Conservation (phyloP, 2,113 vertebrate species). For the Macroglossus sobrinus region DNA sequence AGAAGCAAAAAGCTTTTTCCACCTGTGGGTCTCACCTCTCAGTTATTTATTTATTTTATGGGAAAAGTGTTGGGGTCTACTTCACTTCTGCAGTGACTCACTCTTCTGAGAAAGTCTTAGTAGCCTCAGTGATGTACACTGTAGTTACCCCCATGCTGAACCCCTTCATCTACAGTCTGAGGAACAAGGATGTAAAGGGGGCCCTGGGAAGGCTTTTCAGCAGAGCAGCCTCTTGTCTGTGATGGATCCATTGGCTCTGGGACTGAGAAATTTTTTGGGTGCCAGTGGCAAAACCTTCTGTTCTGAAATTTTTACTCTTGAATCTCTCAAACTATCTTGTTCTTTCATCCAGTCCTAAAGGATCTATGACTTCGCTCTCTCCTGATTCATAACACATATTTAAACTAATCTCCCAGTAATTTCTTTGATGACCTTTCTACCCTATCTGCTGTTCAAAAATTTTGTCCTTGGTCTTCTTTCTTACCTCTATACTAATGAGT, state of each 20-base stretch:
- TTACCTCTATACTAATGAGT: neutral
- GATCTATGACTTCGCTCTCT: neutral
- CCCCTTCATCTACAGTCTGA: constrained; percentile 56
- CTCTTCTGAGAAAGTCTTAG: neutral
- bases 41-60: constrained; percentile 58
- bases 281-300: neutral
- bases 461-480: neutral
- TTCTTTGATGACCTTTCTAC: neutral
- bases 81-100: neutral
- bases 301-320: neutral
- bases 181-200: constrained; percentile 49
- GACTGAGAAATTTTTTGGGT: neutral
- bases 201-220: constrained; percentile 3
- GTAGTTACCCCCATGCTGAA: constrained; percentile 58
- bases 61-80: constrained; percentile 20
- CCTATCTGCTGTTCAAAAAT: neutral
- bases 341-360: neutral
- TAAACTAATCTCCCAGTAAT: neutral
- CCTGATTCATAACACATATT: neutral
- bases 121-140: neutral
- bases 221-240: neutral
- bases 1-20: constrained; percentile 39
- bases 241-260: neutral
- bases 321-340: neutral
- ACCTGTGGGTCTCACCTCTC: constrained; percentile 58